Percentiles rank a stretch among this genome's conserved stretches.
Evolutionary conservation across 2,888 invertebrate species (phyloP).

Genomic region (Allygus modestus): DNA sequence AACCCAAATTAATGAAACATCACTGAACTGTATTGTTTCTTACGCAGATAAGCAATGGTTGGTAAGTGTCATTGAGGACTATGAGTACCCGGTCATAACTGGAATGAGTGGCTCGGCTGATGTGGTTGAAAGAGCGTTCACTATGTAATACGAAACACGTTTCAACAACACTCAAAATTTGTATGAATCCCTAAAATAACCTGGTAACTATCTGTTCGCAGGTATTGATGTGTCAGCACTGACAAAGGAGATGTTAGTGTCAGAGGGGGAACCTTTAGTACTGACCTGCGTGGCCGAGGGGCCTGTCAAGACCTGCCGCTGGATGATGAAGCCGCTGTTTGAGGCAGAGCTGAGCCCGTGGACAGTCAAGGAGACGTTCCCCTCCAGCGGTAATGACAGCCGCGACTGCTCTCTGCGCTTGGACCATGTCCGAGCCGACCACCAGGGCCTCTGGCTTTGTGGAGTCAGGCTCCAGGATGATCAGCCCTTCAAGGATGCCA

Average conservation of each 20-base stretch:
- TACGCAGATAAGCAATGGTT: too few species aligned
- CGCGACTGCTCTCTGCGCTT: conserved; percentile 47
- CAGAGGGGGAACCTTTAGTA: conserved; percentile 21
- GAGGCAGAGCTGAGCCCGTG: conserved; percentile 1
- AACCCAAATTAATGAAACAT: too few species aligned
- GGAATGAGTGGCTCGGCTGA: too few species aligned
- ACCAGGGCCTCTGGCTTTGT: conserved; percentile 40
- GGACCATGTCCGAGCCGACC: background rate
- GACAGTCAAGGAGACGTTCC: background rate
- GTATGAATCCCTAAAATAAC: too few species aligned
- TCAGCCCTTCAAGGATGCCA: conserved; percentile 7
- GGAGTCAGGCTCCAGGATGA: conserved; percentile 2
- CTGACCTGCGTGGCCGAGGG: conserved; percentile 24
- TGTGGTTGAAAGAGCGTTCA: too few species aligned
- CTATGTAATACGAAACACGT: too few species aligned
- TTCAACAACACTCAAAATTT: too few species aligned
- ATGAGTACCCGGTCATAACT: too few species aligned
- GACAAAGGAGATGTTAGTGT: conserved; percentile 10
- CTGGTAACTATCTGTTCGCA: too few species aligned
- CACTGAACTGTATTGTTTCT: too few species aligned
- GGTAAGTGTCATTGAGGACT: too few species aligned
- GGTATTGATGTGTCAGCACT: conserved; percentile 1
- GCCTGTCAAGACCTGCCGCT: conserved; percentile 14
- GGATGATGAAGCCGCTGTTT: conserved; percentile 5
- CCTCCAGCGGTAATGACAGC: background rate